These are phyloP conservation scores for Atta cephalotes DNA, from an alignment of 1,140 invertebrate genomes.

Conservation along the genomic window DNA sequence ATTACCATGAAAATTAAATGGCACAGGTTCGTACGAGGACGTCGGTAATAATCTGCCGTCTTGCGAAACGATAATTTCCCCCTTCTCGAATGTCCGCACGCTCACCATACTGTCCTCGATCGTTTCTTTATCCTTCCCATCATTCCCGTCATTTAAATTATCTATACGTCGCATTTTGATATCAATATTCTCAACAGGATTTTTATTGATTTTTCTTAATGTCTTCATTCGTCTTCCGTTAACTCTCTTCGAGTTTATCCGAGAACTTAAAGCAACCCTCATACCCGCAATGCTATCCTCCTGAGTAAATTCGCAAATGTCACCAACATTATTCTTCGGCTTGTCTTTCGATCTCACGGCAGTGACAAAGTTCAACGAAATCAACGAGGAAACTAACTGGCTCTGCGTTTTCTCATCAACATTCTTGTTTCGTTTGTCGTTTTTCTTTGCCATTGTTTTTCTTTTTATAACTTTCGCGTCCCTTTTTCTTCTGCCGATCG, in stretches of 20 bases:
- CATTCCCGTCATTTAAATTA: constrained; percentile 39
- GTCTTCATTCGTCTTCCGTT: constrained; percentile 65
- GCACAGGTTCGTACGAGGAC: constrained; percentile 71
- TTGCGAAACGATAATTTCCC: constrained; percentile 83
- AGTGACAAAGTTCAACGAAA: constrained; percentile 52
- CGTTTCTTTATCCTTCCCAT: constrained; percentile 61
- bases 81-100: constrained; percentile 82
- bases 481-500: constrained; percentile 47
- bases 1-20: constrained; percentile 20
- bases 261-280: constrained; percentile 86
- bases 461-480: constrained; percentile 34
- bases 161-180: constrained; percentile 55
- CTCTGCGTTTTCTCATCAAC: constrained; percentile 45
- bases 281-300: constrained; percentile 85
- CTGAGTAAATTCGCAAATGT: constrained; percentile 82
- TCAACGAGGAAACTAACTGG: constrained; percentile 62
- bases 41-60: constrained; percentile 82
- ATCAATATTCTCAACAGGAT: constrained; percentile 64
- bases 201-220: constrained; percentile 42
- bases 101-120: constrained; percentile 65
- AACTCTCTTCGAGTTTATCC: constrained; percentile 76
- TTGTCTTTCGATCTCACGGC: constrained; percentile 39
- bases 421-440: constrained; percentile 60
- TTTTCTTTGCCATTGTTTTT: constrained; percentile 42
- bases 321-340: constrained; percentile 64